Evolutionary conservation across 2,888 invertebrate genomes (phyloP).

Genomic region (Nymphalis c-album): DNA sequence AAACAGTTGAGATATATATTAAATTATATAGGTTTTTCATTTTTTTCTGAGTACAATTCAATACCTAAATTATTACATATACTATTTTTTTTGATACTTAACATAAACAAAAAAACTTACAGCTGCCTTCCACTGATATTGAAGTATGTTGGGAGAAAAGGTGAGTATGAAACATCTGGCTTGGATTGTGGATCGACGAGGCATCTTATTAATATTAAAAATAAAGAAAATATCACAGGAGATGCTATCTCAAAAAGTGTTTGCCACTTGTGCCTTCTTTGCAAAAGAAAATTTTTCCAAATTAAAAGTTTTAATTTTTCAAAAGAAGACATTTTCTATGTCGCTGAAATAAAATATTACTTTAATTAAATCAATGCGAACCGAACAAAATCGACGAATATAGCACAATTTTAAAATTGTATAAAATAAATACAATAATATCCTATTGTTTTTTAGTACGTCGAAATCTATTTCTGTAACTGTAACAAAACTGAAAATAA

Average conservation of each 20-base stretch:
- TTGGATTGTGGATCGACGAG: constrained; percentile 83
- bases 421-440: background rate
- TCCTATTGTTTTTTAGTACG: background rate
- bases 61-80: background rate
- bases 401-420: background rate
- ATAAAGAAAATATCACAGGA: constrained; percentile 85
- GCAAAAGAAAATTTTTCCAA: constrained; percentile 92
- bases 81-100: no score
- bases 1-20: no score
- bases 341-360: constrained; percentile 20
- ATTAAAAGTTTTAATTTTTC: constrained; percentile 86
- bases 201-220: constrained; percentile 87
- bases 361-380: background rate
- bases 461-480: constrained; percentile 9
- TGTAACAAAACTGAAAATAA: constrained; percentile 8
- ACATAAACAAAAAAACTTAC: constrained; percentile 53
- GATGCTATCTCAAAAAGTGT: constrained; percentile 86
- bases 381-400: background rate
- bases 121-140: constrained; percentile 63
- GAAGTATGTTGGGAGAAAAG: constrained; percentile 71
- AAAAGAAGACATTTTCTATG: constrained; percentile 63
- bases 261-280: constrained; percentile 87
- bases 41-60: no score
- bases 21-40: no score
- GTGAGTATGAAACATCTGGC: constrained; percentile 59